phyloP scores from a whole-genome alignment of 2,797 vertebrate genomes.

The Cryptoprocta ferox region DNA sequence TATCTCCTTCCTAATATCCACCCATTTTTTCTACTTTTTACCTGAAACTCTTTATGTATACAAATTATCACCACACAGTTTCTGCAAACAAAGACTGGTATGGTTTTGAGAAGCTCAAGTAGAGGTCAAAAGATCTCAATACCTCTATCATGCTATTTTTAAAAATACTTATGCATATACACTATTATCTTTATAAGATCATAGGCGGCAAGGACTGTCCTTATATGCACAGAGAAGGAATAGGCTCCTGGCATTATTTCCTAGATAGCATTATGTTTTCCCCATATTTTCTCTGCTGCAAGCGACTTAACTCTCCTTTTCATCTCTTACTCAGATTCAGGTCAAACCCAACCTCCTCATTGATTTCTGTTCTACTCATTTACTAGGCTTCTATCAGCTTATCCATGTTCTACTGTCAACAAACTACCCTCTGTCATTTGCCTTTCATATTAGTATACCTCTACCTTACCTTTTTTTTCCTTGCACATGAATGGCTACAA shows the following conservation, averaged over 20 bases:
- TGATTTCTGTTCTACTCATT: background rate
- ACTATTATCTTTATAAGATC: background rate
- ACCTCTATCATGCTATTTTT: background rate
- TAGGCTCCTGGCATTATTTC: background rate
- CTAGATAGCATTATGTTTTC: background rate
- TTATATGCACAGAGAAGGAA: background rate
- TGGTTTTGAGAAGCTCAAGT: background rate
- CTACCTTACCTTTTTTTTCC: constrained; percentile 2
- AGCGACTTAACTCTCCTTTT: background rate
- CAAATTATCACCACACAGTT: constrained; percentile 29
- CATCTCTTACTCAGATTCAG: background rate
- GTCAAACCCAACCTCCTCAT: constrained; percentile 6
- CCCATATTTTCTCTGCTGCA: background rate
- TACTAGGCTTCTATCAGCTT: background rate
- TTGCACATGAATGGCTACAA: background rate
- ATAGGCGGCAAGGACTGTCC: background rate
- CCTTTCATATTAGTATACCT: background rate
- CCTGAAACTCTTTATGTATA: background rate
- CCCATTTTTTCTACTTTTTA: constrained; percentile 16
- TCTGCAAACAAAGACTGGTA: background rate
- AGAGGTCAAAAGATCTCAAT: constrained; percentile 9
- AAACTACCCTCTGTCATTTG: background rate
- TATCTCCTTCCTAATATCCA: background rate
- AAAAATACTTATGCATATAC: background rate
- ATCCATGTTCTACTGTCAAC: background rate